Evolutionary conservation across 2,113 vertebrate species (phyloP), one percentile per base, ranked within the genome.

Genomic region (Larimichthys polyactis): DNA sequence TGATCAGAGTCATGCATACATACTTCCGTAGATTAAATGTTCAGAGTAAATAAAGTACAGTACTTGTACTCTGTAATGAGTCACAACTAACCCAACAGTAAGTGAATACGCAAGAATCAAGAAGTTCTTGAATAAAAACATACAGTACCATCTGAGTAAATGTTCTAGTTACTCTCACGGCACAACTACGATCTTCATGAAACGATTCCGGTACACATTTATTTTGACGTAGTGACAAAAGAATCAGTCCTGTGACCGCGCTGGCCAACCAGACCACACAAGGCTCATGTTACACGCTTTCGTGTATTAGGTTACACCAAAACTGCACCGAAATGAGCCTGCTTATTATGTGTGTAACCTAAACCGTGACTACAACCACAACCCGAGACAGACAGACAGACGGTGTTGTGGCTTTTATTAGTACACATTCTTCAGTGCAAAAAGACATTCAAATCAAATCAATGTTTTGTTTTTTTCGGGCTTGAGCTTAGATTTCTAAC

Each of bases 241-340:
- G 24, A 14, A 63, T 72, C 66, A 46, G 49, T 71, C 46, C 32
- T 64, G 52, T 27, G 51, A 67, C 24, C 24, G 32, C 29, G 58
- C 60, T 14, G 54, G 24, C 48, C 49, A 75, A 87, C 48, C 78
- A 86, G 59, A 81, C 84, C 46, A 81, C 49, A 75, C 51, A 59
- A 7, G 62, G 71, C 32, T 91, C 78, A 81, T n/a, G 70, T 90
- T 92, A 82, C 83, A 82, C 70, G 70, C 73, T 64, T 48, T 43
- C 58, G 46, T 16, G 69, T 75, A 60, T 81, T 10, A 77, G 16
- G 60, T 89, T 86, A 79, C 83, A 72, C 20, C 49, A 71, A 29
- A 65, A 54, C 54, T 16, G 60, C 22, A 81, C 11, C 8, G 20
- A 67, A 68, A 59, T 46, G 70, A 29, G 22, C 19, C 67, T 22